phyloP scores from a whole-genome alignment of 2,888 invertebrate genomes.

The Ypsolopha sequella region DNA sequence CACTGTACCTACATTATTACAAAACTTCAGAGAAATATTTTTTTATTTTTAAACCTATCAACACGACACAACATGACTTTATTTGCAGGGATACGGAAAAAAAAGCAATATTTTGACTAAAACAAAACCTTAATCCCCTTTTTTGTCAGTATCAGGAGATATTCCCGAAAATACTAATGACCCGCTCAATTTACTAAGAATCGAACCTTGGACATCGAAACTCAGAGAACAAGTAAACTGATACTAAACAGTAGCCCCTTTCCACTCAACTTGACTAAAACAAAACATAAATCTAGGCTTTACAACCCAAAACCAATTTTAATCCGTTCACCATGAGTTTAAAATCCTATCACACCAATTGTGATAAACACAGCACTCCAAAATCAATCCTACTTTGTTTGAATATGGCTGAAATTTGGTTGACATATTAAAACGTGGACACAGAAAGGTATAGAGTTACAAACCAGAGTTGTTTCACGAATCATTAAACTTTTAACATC shows the following conservation, averaged over 20 bases:
- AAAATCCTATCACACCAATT: not conserved
- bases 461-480: slow-evolving; percentile 57
- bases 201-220: slow-evolving; percentile 53
- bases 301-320: not conserved
- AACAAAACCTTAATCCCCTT: no score
- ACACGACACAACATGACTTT: no score
- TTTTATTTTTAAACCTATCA: not conserved
- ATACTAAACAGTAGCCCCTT: slow-evolving; percentile 55
- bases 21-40: no score
- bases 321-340: not conserved
- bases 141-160: no score
- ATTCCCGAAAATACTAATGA: not conserved
- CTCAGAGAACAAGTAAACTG: slow-evolving; percentile 46
- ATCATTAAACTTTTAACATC: slow-evolving; percentile 56
- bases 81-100: no score
- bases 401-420: not conserved
- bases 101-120: no score
- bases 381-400: not conserved
- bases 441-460: slow-evolving; percentile 35
- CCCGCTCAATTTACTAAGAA: slow-evolving; percentile 26
- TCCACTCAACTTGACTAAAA: slow-evolving; percentile 1
- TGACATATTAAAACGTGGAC: not conserved
- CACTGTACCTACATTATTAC: no score
- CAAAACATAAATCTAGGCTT: not conserved
- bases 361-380: not conserved